These are phyloP conservation scores for Drosophila imparisetae DNA, from an alignment of 2,888 invertebrate genomes.

Conservation along the genomic window DNA sequence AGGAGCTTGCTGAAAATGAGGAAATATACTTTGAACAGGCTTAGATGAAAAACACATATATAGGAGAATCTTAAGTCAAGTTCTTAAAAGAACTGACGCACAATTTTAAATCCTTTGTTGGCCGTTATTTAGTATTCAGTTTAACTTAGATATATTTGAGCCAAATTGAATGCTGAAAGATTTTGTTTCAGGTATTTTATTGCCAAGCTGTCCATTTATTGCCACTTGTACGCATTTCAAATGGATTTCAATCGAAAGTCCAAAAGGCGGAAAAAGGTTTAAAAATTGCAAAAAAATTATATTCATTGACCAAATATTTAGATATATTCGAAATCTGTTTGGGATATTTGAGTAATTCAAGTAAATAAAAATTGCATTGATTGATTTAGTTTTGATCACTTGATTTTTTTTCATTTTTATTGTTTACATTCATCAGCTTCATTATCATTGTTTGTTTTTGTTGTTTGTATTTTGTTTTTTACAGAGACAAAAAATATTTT, in stretches of 20 bases:
- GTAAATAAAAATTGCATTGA: not conserved
- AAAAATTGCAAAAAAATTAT: not conserved
- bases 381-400: conserved; percentile 64
- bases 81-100: not conserved
- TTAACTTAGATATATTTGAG: not conserved
- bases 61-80: not conserved
- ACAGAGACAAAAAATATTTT: conserved; percentile 72
- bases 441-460: conserved; percentile 35
- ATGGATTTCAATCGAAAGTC: not conserved
- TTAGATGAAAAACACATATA: not conserved
- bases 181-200: not conserved
- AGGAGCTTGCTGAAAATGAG: not conserved
- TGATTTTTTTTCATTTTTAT: conserved; percentile 56
- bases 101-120: not conserved
- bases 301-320: not conserved
- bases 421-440: conserved; percentile 65
- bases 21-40: not conserved
- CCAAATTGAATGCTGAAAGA: not conserved
- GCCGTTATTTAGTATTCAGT: not conserved
- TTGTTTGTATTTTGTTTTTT: conserved; percentile 40
- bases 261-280: not conserved
- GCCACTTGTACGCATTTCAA: not conserved
- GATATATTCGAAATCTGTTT: not conserved
- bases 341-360: not conserved
- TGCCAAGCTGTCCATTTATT: not conserved